These are phyloP conservation scores for Aphodius sticticus DNA, from an alignment of 2,888 invertebrate genomes.

Conservation along the genomic window DNA sequence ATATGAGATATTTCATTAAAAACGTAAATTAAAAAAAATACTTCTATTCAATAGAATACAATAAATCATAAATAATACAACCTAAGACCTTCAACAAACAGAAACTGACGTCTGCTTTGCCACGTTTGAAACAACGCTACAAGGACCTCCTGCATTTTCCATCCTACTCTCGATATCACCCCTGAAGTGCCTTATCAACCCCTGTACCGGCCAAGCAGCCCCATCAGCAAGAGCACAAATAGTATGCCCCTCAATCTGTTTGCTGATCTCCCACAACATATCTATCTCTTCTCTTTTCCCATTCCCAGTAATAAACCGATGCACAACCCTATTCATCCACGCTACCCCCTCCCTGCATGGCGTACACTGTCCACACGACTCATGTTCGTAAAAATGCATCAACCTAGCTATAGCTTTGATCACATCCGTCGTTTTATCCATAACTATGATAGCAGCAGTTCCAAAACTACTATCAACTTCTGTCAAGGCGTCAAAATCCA, in stretches of 20 bases:
- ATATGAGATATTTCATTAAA: too few relatives aligned
- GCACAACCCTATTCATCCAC: constrained; percentile 62
- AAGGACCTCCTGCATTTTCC: constrained; percentile 46
- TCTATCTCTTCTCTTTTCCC: constrained; percentile 95
- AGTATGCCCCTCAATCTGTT: constrained; percentile 99
- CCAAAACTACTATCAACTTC: constrained; percentile 95
- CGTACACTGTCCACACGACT: constrained; percentile 99
- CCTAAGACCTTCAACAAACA: not conserved
- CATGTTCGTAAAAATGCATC: constrained; percentile 98
- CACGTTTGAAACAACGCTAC: not conserved
- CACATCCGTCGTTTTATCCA: constrained; percentile 97
- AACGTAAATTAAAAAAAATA: too few relatives aligned
- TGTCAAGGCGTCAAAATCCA: constrained; percentile 98
- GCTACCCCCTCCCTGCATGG: constrained; percentile 92
- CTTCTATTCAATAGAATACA: too few relatives aligned
- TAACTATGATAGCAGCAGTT: constrained; percentile 98
- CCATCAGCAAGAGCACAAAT: constrained; percentile 99
- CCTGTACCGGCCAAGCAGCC: constrained; percentile 99
- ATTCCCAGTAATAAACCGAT: constrained; percentile 86
- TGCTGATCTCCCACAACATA: constrained; percentile 98
- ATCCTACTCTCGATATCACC: constrained; percentile 93
- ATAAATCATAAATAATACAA: not conserved
- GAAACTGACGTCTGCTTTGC: not conserved
- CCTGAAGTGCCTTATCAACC: constrained; percentile 96
- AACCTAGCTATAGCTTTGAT: constrained; percentile 96